These are phyloP conservation scores for Lamellibrachia satsuma DNA, from an alignment of 2,888 invertebrate species.

Conservation along the genomic window DNA sequence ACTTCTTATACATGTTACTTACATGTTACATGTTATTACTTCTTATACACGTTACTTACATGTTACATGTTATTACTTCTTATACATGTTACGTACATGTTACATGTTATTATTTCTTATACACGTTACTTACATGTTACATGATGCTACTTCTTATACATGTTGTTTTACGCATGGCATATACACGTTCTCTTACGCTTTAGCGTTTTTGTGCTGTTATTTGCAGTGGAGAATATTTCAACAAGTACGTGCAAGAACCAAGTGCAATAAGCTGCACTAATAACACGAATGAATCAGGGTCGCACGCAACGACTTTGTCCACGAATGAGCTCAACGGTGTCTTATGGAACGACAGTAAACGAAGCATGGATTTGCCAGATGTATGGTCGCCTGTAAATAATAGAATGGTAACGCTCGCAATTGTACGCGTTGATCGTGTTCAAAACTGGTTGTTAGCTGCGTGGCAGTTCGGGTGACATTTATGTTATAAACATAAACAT, in stretches of 20 bases:
- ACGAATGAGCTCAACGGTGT: background rate
- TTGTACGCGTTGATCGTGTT: background rate
- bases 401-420: background rate
- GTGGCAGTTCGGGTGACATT: background rate
- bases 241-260: background rate
- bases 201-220: background rate
- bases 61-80: background rate
- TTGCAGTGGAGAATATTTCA: background rate
- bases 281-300: background rate
- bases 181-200: background rate
- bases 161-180: background rate
- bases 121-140: background rate
- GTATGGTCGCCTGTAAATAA: background rate
- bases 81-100: background rate
- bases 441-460: background rate
- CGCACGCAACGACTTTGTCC: background rate
- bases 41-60: too few relatives aligned
- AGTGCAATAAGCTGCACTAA: background rate
- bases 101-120: too few relatives aligned
- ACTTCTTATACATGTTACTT: too few relatives aligned
- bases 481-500: too few relatives aligned
- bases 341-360: background rate
- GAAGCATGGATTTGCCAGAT: background rate
- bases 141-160: background rate
- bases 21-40: too few relatives aligned